Conservation (phyloP, 92 coral and sea anemone species). For the Siderastrea siderea region DNA sequence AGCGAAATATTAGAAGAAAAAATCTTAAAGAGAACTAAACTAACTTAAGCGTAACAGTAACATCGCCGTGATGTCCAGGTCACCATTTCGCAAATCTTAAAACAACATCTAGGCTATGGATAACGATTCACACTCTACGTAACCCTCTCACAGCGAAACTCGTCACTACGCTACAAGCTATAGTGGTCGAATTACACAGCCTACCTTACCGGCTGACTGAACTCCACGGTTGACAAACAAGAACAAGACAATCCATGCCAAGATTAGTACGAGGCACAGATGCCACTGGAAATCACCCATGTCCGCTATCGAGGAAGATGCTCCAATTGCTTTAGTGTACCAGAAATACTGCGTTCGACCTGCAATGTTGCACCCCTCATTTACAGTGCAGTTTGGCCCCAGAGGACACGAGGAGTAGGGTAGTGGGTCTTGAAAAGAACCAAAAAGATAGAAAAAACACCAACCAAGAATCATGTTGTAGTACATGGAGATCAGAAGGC, state of each 20-base stretch:
- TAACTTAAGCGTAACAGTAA: too few species aligned
- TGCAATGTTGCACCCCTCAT: slow-evolving; percentile 59
- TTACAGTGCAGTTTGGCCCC: slow-evolving; percentile 31
- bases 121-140: too few species aligned
- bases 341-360: slow-evolving; percentile 81
- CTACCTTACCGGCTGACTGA: slow-evolving; percentile 91
- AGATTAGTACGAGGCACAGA: slow-evolving; percentile 70
- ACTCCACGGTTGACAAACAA: slow-evolving; percentile 87
- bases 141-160: neutral
- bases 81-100: too few species aligned
- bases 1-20: too few species aligned
- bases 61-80: too few species aligned
- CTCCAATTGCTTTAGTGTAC: slow-evolving; percentile 69
- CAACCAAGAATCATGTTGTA: slow-evolving; percentile 94
- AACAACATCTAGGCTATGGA: too few species aligned
- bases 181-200: neutral
- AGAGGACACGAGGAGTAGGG: slow-evolving; percentile 87
- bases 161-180: neutral
- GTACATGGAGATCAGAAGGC: slow-evolving; percentile 81
- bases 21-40: too few species aligned
- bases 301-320: slow-evolving; percentile 62
- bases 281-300: slow-evolving; percentile 92
- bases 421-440: slow-evolving; percentile 91
- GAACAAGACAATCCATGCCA: slow-evolving; percentile 84
- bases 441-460: slow-evolving; percentile 94